phyloP scores from a whole-genome alignment of 2,888 invertebrate species.

The Masnerella sp. region DNA sequence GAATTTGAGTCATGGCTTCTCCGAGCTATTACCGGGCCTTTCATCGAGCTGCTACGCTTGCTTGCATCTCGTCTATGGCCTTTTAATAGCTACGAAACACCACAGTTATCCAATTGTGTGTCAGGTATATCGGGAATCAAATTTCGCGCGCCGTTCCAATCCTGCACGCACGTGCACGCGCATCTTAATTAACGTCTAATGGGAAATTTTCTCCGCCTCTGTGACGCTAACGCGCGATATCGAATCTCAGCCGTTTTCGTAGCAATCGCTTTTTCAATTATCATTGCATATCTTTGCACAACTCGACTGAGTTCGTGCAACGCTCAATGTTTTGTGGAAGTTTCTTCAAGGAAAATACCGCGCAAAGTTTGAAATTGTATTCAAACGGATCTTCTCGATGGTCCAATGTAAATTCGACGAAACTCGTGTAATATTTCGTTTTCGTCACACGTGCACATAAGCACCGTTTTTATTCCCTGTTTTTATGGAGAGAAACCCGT shows the following conservation, averaged over 20 bases:
- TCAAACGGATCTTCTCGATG: constrained; percentile 7
- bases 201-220: constrained; percentile 61
- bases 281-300: constrained; percentile 7
- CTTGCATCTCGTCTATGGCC: constrained; percentile 40
- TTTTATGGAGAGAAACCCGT: too few species aligned
- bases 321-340: constrained; percentile 8
- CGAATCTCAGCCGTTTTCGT: constrained; percentile 39
- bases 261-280: constrained; percentile 35
- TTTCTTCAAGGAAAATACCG: constrained; percentile 3
- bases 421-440: constrained; percentile 3
- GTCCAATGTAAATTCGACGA: background rate
- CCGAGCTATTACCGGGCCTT: constrained; percentile 47
- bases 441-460: too few species aligned
- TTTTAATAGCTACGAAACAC: constrained; percentile 37
- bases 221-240: constrained; percentile 20
- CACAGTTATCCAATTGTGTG: constrained; percentile 68
- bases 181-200: constrained; percentile 69
- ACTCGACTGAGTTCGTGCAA: background rate
- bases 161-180: constrained; percentile 20
- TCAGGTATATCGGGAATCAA: constrained; percentile 67
- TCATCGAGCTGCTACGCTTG: constrained; percentile 40
- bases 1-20: constrained; percentile 45
- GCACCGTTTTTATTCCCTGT: too few species aligned
- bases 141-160: constrained; percentile 62
- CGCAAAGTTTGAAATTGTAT: constrained; percentile 8